Base-by-base conservation (phyloP, 1,140 invertebrate species). In the Bicyclus anynana region DNA sequence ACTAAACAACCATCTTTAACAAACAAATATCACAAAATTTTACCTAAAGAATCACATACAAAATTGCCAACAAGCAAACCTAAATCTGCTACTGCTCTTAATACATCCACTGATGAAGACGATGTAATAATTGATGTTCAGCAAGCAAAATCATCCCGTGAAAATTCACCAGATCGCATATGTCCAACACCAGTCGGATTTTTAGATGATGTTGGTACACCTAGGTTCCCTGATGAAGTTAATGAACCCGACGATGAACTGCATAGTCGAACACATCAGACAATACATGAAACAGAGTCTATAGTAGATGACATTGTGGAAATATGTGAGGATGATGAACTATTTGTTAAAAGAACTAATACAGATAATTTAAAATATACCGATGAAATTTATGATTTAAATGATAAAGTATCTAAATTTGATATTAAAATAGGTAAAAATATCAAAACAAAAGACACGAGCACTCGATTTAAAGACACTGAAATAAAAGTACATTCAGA, bases 111-210 rank as follows among this genome's bases (percentile, higher is more conserved):
- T n/a, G 81, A 89, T 62, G 70, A 91, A 70, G 78, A 90, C 64
- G 88, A 90, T 61, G 72, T 91, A 26, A 89, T 93, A 20, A 91
- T 92, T 55, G 92, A 94, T 58, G 84, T 92, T 17, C 91, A 93
- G 73, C 91, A 92, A 72, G 93, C 93, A 0, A 93, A 92, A 80
- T 94, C 93, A 47, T 94, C 93, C 0, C 74, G 93, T 33, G 93
- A 94, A 75, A 93, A 92, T 16, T 93, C 93, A 9, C 93, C 93
- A 5, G 92, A 93, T 72, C 89, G 90, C 29, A 90, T 93, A 59
- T 92, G 91, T 69, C 92, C 92, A 0, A 90, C 90, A n/a, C 92
- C 92, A 0, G 81, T 92, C 40, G 87, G 89, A 20, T 89, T 89
- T 20, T 82, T 89, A 53, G 88, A 92, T 46, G 91, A 92, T 60